A percentile compares a stretch with the other conserved stretches of the same genome.
Evolutionary conservation across 23 tunicate genomes (phyloP).

Genomic region (Oikopleura albicans): DNA sequence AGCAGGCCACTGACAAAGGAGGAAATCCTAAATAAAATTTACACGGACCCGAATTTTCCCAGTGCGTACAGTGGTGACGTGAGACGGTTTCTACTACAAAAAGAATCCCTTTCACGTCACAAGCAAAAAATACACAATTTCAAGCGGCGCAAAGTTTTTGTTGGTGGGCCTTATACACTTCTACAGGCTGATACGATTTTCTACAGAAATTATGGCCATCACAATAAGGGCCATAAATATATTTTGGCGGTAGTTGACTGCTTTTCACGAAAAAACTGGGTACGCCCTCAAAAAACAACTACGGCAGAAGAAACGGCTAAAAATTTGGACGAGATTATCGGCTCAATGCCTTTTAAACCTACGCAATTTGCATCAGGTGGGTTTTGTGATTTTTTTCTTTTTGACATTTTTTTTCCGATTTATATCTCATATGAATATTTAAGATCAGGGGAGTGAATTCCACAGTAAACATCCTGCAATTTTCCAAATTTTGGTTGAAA

Average conservation of each 20-base stretch:
- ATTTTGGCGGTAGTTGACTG: slow-evolving; percentile 4
- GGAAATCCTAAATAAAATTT: not conserved
- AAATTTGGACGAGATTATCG: not conserved
- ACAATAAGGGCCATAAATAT: not conserved
- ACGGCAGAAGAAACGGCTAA: not conserved
- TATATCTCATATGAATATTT: no score
- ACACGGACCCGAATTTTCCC: not conserved
- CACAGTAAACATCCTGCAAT: not conserved
- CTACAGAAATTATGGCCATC: not conserved
- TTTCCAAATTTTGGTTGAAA: not conserved
- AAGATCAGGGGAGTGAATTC: not conserved
- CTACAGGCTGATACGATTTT: not conserved
- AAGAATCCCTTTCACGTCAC: not conserved
- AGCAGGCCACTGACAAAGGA: no score
- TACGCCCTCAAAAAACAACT: not conserved
- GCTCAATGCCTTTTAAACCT: not conserved
- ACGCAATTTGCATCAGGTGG: not conserved
- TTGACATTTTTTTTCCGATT: no score
- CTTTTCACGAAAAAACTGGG: not conserved
- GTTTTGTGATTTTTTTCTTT: no score
- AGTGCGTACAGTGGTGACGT: not conserved
- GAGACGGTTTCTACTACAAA: not conserved
- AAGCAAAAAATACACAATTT: not conserved
- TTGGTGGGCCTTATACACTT: not conserved
- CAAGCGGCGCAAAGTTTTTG: not conserved